Base-by-base conservation (phyloP, 92 coral and sea anemone genomes). In the Diadumene lineata region DNA sequence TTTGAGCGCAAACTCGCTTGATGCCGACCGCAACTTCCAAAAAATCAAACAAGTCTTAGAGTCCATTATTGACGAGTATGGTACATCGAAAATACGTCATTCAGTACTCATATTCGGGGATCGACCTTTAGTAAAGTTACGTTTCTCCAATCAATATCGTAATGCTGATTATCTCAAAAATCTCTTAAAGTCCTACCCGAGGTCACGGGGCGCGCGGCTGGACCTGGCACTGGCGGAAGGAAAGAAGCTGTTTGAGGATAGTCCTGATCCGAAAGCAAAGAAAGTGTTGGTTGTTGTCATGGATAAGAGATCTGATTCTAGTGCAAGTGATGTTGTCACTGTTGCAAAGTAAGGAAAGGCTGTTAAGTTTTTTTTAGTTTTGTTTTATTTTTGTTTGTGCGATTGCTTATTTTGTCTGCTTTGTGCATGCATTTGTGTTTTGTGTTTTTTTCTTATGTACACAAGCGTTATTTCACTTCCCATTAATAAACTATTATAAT, bases 51-150 rank as follows among this genome's bases (percentile, higher is more conserved):
- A 86, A 60, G 56, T 82, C 57, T 70, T 76, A n/a, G 74, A 74
- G 29, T 81, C 90, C 7, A 76, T 86, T 31, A 66, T 86, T 27
- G 86, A 86, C 46, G 62, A 83, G 66, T 71, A 86, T 60, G 90
- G 90, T 13, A 66, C 81, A 17, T 61, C 75, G 11, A 76, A 68
- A 65, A 73, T 86, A 50, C 79, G 79, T 33, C 82, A 86, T 28
- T 70, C 65, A 8, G 78, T 86, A 27, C 66, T 86, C 32, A 28
- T 81, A 30, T 86, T 81, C 25, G 90, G 90, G 18, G 66, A 70
- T 38, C 72, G 77, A 33, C 77, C 78, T 30, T 30, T 34, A 13
- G 43, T 70, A 4, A 60, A 31, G 19, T 1, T 68, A 19, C 62
- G 64, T 58, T 70, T 79, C 27, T 24, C 32, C 0, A 69, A 28